Base-by-base conservation (phyloP, 2,797 vertebrate genomes). In the Acanthurus leucopareius region DNA sequence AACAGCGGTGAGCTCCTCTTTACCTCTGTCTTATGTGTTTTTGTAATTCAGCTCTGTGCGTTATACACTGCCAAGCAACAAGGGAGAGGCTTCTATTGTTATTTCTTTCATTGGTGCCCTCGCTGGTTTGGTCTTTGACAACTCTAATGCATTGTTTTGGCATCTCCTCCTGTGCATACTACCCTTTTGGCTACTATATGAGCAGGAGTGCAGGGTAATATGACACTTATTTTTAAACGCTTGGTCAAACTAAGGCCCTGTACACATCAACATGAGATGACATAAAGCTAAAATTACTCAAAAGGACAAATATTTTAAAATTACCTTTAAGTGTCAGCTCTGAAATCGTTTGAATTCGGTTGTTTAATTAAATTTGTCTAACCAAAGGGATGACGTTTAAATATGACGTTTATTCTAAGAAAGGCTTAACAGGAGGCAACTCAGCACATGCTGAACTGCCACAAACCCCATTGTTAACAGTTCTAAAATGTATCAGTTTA, bases 41-140 rank as follows among this genome's bases (percentile, higher is more conserved):
- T 95, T 95, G 90, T 91, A 93, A 90, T 91, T 94, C 89, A 91
- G 94, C 93, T 94, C 90, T 80, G 88, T 94, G 94, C 92, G 92
- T 94, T 94, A 92, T 88, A 94, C 95, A 96, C 95, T 96, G 95
- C 95, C 95, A 95, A 94, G 92, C 92, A 90, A 91, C 92, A 93
- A 88, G 92, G 91, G 92, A 93, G 86, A 90, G 69, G 82, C 84
- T 85, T 90, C 83, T 90, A 79, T 87, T 90, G 73, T 90, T 87
- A 76, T 79, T 87, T 81, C 76, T 86, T 87, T 92, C 81, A 85
- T 83, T 80, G 77, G 83, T 91, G 88, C 88, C 87, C 91, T 86
- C 81, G 70, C 91, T 81, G 80, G 86, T 93, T 89, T 88, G 86
- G 81, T 91, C 82, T 91, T 79, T 63, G 83, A 73, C 51, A 57